Base-by-base conservation (phyloP, 2,888 invertebrate species). In the Rhyacophila evoluta region DNA sequence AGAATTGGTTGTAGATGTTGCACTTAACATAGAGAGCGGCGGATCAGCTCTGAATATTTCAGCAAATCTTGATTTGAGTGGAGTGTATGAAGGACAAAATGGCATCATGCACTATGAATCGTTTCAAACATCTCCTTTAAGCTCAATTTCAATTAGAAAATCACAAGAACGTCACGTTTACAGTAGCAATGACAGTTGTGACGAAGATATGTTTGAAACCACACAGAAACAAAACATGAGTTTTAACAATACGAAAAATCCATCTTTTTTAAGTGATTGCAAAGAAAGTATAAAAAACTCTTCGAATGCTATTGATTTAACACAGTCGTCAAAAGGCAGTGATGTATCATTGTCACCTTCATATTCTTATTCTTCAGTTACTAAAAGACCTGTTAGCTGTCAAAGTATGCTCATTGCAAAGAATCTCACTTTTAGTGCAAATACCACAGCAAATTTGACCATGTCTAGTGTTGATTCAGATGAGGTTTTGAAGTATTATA, bases 81-180 rank as follows among this genome's bases (percentile, higher is more conserved):
- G 77, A 37, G 68, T 80, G 10, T 79, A 72, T 67, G 78, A 75
- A 73, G 74, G 72, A 69, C 77, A 83, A 10, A 84, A 83, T 69
- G 84, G 84, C 8, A 84, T 85, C 33, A 79, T 83, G 11, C 83
- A 83, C 78, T 84, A 81, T 81, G 85, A 85, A 83, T 84, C 84
- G 69, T 85, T 83, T 79, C 70, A 78, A 55, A 55, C 12, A 8
- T 55, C 55, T 15, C 55, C 55, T 25, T 15, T 55, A 2, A 27
- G 69, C 33, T 4, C 29, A 41, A 37, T 5, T 25, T 37, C 33
- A 41, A 55, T 8, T 55, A 55, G 19, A 25, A 55, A 55, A 19
- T 55, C 41, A 33, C 29, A 33, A 33, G 29, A 33, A 6, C 6
- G 29, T 25, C 10, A 55, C 10, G 19, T 55, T 19, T 15, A 55